Percentiles rank a stretch among this genome's conserved stretches.
Evolutionary conservation across 1,140 invertebrate genomes (phyloP).

Genomic region (Stenopsyche tienmushanensis): DNA sequence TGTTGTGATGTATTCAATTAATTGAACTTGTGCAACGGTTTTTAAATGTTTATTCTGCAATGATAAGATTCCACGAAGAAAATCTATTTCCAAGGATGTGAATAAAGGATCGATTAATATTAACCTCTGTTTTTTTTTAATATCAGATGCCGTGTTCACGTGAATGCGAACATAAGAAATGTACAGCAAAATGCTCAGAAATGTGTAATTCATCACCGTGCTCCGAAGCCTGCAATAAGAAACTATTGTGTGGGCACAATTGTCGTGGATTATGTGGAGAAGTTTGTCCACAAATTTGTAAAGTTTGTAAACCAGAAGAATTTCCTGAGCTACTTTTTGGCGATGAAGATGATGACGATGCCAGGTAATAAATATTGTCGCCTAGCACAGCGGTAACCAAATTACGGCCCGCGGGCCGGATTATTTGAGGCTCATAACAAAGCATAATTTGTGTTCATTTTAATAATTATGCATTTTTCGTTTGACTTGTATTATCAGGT

Average conservation of each 20-base stretch:
- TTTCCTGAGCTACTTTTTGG: constrained; percentile 56
- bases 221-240: constrained; percentile 51
- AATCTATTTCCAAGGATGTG: too few species aligned
- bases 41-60: too few species aligned
- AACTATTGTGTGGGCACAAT: constrained; percentile 55
- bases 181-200: constrained; percentile 55
- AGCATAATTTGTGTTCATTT: constrained; percentile 47
- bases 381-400: too few species aligned
- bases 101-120: too few species aligned
- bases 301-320: constrained; percentile 52
- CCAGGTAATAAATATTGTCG: too few species aligned
- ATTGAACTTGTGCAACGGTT: too few species aligned
- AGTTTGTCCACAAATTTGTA: constrained; percentile 52
- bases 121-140: too few species aligned
- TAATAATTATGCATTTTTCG: not conserved
- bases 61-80: too few species aligned
- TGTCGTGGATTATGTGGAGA: constrained; percentile 66
- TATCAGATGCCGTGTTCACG: not conserved
- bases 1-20: too few species aligned
- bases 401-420: too few species aligned
- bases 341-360: constrained; percentile 54
- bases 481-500: constrained; percentile 14
- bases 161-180: constrained; percentile 50
- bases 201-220: constrained; percentile 55
- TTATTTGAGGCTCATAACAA: too few species aligned